These are phyloP conservation scores for Andrena hattorfiana DNA, from an alignment of 2,888 invertebrate species.

Conservation along the genomic window DNA sequence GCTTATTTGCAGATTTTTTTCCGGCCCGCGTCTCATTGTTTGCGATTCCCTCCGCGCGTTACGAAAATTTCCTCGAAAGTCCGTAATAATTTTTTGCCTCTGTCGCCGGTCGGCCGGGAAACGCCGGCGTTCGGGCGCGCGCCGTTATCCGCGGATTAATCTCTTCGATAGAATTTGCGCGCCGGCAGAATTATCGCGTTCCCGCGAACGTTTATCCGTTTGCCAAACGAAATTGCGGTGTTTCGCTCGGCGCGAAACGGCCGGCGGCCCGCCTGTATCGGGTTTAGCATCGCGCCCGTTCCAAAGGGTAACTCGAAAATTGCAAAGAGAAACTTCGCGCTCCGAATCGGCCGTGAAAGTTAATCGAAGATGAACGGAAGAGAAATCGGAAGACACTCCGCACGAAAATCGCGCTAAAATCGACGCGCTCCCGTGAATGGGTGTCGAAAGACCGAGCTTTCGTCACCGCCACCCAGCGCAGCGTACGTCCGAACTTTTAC, in stretches of 20 bases:
- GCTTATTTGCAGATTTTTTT: constrained; percentile 42
- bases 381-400: constrained; percentile 40
- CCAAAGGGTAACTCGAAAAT: constrained; percentile 56
- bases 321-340: constrained; percentile 38
- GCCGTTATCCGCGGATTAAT: constrained; percentile 24
- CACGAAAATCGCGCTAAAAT: neutral
- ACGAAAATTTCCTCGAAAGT: constrained; percentile 46
- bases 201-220: constrained; percentile 27
- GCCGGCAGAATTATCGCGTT: constrained; percentile 32
- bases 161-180: constrained; percentile 26
- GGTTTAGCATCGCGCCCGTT: constrained; percentile 42
- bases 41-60: constrained; percentile 24
- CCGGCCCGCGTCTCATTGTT: constrained; percentile 29
- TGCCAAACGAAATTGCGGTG: constrained; percentile 2
- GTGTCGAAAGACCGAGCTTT: neutral
- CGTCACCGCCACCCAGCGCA: no score
- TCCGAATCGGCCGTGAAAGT: constrained; percentile 55
- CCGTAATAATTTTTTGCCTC: constrained; percentile 32
- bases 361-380: constrained; percentile 47
- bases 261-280: constrained; percentile 15
- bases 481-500: no score
- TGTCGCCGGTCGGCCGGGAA: neutral
- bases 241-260: constrained; percentile 12
- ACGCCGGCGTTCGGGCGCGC: neutral
- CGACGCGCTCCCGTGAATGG: neutral